These are phyloP conservation scores for Andricus quercusramuli DNA, from an alignment of 2,888 invertebrate genomes.

Conservation along the genomic window DNA sequence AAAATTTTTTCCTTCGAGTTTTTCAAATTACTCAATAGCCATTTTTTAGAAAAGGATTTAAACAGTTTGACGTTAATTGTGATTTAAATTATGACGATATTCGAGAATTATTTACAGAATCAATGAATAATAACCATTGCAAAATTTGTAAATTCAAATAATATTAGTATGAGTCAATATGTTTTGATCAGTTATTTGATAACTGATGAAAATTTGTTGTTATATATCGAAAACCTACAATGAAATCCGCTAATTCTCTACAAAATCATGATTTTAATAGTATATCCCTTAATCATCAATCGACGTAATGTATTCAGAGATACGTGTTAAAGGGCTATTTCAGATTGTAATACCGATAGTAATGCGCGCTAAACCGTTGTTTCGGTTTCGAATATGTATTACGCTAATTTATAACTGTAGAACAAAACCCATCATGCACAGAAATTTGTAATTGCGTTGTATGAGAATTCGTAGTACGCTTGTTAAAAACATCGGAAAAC, in stretches of 20 bases:
- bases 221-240: slow-evolving; percentile 1
- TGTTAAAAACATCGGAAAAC: background rate
- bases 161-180: background rate
- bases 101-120: background rate
- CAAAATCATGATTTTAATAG: slow-evolving; percentile 11
- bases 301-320: slow-evolving; percentile 31
- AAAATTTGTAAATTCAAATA: background rate
- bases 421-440: slow-evolving; percentile 24
- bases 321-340: slow-evolving; percentile 35
- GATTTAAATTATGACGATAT: background rate
- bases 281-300: slow-evolving; percentile 34
- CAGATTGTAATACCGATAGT: slow-evolving; percentile 40
- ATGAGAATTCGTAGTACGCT: background rate
- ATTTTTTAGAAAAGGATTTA: too few relatives aligned
- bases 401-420: slow-evolving; percentile 25
- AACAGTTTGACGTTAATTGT: too few relatives aligned
- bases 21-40: too few relatives aligned
- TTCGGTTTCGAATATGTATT: slow-evolving; percentile 30
- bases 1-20: too few relatives aligned
- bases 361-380: slow-evolving; percentile 30
- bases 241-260: slow-evolving; percentile 18
- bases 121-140: background rate
- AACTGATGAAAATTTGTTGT: background rate
- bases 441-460: background rate
- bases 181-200: background rate